Conservation (phyloP, 1,140 invertebrate species). For the Teleopsis dalmanni region DNA sequence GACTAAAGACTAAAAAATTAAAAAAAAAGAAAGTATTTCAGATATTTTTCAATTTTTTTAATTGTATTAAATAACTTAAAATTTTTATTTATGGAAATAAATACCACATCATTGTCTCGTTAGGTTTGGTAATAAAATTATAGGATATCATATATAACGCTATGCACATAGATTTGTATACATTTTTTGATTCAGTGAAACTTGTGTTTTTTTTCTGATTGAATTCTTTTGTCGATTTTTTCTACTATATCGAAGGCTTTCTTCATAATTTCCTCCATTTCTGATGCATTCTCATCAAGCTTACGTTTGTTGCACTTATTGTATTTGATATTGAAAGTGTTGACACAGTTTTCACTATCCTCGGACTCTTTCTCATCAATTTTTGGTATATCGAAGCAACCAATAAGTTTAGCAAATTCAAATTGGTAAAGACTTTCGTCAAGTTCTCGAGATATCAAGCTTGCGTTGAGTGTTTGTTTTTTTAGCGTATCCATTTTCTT, state of each 20-base stretch:
- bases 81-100: too few species aligned
- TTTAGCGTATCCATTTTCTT: not conserved
- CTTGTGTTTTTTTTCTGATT: too few species aligned
- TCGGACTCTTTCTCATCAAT: conserved; percentile 3
- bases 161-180: too few species aligned
- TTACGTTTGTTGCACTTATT: too few species aligned
- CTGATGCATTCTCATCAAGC: not conserved
- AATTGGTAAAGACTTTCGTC: conserved; percentile 14
- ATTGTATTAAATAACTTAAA: too few species aligned
- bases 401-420: conserved; percentile 9
- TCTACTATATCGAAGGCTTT: conserved; percentile 6
- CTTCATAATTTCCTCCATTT: conserved; percentile 5
- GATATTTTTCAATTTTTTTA: too few species aligned
- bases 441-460: conserved; percentile 4
- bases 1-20: too few species aligned
- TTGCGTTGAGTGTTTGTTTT: not conserved
- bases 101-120: too few species aligned
- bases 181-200: too few species aligned
- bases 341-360: not conserved
- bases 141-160: too few species aligned
- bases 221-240: conserved; percentile 10
- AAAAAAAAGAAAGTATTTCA: too few species aligned
- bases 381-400: conserved; percentile 2
- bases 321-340: not conserved
- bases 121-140: too few species aligned